phyloP scores from a whole-genome alignment of 37 sponge, comb jelly and placozoan species.

The Aplysina aerophoba region DNA sequence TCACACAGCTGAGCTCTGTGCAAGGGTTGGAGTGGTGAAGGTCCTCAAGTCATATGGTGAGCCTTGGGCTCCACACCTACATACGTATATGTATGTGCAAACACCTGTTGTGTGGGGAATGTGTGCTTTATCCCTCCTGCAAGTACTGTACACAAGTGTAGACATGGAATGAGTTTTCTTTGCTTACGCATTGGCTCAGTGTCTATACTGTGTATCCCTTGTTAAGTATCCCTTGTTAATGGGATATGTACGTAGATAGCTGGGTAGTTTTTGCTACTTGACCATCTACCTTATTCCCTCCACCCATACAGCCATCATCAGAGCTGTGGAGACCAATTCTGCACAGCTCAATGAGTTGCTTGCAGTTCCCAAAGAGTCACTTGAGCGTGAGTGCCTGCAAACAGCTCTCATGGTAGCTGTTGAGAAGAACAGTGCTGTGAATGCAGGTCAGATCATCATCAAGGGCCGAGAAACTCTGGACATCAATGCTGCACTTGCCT shows the following conservation, averaged over 20 bases:
- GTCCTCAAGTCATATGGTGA: slow-evolving; percentile 38
- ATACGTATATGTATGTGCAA: too few species aligned
- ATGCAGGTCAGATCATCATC: slow-evolving; percentile 36
- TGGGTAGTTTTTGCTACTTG: too few species aligned
- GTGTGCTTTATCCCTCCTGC: too few species aligned
- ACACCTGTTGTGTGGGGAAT: too few species aligned
- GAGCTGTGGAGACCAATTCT: slow-evolving; percentile 30
- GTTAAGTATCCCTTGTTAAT: too few species aligned
- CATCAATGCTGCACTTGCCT: slow-evolving; percentile 15
- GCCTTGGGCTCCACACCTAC: too few species aligned
- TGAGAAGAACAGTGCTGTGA: slow-evolving; percentile 24
- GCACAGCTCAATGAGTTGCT: slow-evolving; percentile 9
- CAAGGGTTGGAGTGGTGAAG: slow-evolving; percentile 29
- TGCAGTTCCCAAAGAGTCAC: background rate
- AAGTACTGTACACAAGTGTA: too few species aligned
- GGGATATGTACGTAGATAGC: too few species aligned
- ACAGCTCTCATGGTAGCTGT: slow-evolving; percentile 36
- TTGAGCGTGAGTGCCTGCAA: slow-evolving; percentile 32
- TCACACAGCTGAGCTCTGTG: slow-evolving; percentile 39
- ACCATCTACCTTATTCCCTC: too few species aligned
- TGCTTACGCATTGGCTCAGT: too few species aligned
- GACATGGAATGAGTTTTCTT: too few species aligned
- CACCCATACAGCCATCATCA: slow-evolving; percentile 15
- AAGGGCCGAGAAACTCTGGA: slow-evolving; percentile 32
- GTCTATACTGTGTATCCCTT: too few species aligned